A percentile compares a stretch with the other conserved stretches of the same genome.
Conservation (phyloP, 2,797 vertebrate genomes). For the Xenopus petersii region DNA sequence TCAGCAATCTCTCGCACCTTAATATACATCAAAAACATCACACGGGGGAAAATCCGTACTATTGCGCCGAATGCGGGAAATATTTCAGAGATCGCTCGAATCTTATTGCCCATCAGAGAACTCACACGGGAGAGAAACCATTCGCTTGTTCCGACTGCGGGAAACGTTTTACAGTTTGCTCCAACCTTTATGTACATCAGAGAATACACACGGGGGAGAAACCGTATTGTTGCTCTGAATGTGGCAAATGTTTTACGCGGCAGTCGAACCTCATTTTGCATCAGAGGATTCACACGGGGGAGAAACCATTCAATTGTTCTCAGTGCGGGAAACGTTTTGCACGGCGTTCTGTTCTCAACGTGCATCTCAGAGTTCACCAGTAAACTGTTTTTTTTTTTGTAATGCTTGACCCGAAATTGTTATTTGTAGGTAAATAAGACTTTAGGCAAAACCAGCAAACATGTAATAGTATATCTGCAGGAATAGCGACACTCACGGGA, state of each 20-base stretch:
- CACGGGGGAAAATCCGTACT: not conserved
- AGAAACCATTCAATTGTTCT: not conserved
- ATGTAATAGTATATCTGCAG: too few relatives aligned
- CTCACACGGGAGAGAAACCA: not conserved
- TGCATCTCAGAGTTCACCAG: not conserved
- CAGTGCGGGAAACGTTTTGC: not conserved
- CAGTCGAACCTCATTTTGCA: not conserved
- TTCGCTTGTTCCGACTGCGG: not conserved
- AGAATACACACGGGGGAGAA: not conserved
- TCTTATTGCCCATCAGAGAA: not conserved
- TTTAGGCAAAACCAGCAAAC: too few relatives aligned
- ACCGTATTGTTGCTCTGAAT: not conserved
- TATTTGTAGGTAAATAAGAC: too few relatives aligned
- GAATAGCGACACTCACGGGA: too few relatives aligned
- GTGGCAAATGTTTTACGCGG: not conserved
- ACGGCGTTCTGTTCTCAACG: not conserved
- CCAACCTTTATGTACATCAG: not conserved
- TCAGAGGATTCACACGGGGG: not conserved
- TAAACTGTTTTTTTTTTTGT: too few relatives aligned
- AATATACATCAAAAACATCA: not conserved
- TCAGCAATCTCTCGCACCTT: not conserved
- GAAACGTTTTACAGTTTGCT: not conserved
- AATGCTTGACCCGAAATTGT: too few relatives aligned
- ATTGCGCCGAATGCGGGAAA: not conserved
- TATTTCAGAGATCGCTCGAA: not conserved